Percentiles rank a stretch among this genome's conserved stretches.
Conservation (phyloP, 2,113 vertebrate species). For the Turnix velox region DNA sequence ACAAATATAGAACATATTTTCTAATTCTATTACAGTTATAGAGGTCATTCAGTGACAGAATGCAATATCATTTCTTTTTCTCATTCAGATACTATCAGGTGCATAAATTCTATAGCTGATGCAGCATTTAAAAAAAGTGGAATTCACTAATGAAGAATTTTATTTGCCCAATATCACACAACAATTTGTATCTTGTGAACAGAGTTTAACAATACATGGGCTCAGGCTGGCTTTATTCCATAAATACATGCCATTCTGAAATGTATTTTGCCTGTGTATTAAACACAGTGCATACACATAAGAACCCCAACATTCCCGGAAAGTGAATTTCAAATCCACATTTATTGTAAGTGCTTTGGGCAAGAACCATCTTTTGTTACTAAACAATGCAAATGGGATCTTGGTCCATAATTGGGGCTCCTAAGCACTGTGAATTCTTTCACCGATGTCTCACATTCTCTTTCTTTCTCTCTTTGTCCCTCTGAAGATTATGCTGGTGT, state of each 20-base stretch:
- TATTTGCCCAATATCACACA: constrained; percentile 32
- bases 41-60: constrained; percentile 43
- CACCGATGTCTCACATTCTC: constrained; percentile 45
- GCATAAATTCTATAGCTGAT: constrained; percentile 14
- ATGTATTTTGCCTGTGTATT: constrained; percentile 29
- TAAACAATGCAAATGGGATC: constrained; percentile 53
- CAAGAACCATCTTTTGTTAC: constrained; percentile 54
- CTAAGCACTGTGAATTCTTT: constrained; percentile 57
- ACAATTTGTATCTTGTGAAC: constrained; percentile 38
- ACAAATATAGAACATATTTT: constrained; percentile 40
- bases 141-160: constrained; percentile 42
- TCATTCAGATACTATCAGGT: constrained; percentile 11
- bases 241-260: constrained; percentile 35
- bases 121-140: constrained; percentile 30
- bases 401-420: constrained; percentile 50
- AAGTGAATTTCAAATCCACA: constrained; percentile 60
- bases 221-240: constrained; percentile 38
- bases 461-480: constrained; percentile 30
- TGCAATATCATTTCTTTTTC: constrained; percentile 32
- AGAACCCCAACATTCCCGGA: constrained; percentile 40
- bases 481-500: constrained; percentile 48
- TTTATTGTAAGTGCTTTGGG: constrained; percentile 48
- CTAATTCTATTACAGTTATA: constrained; percentile 34
- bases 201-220: not conserved
- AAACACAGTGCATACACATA: constrained; percentile 19